These are phyloP conservation scores for Eupelmus urozonus DNA, from an alignment of 2,888 invertebrate species.

Conservation along the genomic window DNA sequence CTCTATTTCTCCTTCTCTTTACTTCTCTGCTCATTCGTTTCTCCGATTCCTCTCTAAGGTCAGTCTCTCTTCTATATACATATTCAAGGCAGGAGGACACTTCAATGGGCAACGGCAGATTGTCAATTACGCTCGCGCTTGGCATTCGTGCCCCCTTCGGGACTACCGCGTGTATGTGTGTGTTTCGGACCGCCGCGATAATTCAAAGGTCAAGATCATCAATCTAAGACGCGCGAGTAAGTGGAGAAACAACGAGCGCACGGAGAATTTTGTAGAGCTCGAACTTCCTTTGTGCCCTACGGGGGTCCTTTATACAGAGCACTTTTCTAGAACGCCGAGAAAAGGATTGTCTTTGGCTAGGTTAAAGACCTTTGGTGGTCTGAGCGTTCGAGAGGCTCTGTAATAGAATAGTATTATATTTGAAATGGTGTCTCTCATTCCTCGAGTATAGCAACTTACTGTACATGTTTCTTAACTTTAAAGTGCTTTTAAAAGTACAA, in stretches of 20 bases:
- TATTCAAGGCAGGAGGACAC: slow-evolving; percentile 45
- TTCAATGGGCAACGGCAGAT: slow-evolving; percentile 49
- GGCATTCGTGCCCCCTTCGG: slow-evolving; percentile 5
- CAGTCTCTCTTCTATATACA: slow-evolving; percentile 3
- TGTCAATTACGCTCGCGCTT: slow-evolving; percentile 46
- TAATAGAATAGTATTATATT: too few species aligned
- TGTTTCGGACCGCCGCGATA: slow-evolving; percentile 46
- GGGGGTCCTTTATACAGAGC: slow-evolving; percentile 42
- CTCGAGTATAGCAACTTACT: too few species aligned
- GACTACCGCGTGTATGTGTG: background rate
- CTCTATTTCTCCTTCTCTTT: too few species aligned
- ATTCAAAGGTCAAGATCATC: slow-evolving; percentile 68
- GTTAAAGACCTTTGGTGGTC: too few species aligned
- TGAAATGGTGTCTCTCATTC: too few species aligned
- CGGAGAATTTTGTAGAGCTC: background rate
- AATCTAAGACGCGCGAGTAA: slow-evolving; percentile 34
- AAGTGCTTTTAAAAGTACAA: too few species aligned
- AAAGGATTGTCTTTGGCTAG: background rate
- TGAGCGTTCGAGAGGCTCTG: too few species aligned
- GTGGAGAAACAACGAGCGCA: slow-evolving; percentile 6
- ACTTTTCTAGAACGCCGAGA: too few species aligned
- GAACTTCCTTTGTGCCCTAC: slow-evolving; percentile 4
- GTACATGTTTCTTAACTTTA: too few species aligned
- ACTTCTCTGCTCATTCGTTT: background rate
- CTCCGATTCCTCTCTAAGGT: background rate